A percentile compares a stretch with the other conserved stretches of the same genome.
Conservation (phyloP, 2,888 invertebrate genomes). For the Ditylenchus weischeri region DNA sequence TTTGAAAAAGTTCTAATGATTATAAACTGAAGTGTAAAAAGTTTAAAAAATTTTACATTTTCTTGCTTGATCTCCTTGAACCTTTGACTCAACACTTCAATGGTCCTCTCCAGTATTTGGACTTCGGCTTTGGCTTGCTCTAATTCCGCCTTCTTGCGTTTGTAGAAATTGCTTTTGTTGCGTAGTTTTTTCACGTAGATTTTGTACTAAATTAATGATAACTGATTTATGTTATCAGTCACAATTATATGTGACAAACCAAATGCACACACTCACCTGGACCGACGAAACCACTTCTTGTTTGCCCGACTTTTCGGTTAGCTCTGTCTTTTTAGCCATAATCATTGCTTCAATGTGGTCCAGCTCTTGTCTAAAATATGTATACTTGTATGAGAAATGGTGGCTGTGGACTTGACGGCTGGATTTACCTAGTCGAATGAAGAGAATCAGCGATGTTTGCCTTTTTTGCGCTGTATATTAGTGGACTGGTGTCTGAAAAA, state of each 20-base stretch:
- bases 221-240: neutral
- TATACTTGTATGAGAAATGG: too few species aligned
- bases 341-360: slow-evolving; percentile 62
- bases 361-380: slow-evolving; percentile 65
- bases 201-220: slow-evolving; percentile 68
- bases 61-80: slow-evolving; percentile 64
- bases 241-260: too few species aligned
- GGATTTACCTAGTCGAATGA: slow-evolving; percentile 56
- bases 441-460: slow-evolving; percentile 72
- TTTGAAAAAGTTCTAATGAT: too few species aligned
- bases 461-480: slow-evolving; percentile 73
- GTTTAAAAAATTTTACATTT: slow-evolving; percentile 61
- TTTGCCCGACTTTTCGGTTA: slow-evolving; percentile 32
- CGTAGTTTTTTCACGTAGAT: slow-evolving; percentile 77
- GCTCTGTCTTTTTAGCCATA: slow-evolving; percentile 30
- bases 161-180: slow-evolving; percentile 77
- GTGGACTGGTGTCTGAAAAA: slow-evolving; percentile 67
- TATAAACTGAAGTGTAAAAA: neutral
- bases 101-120: slow-evolving; percentile 73
- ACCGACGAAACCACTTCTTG: slow-evolving; percentile 41
- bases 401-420: neutral
- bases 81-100: slow-evolving; percentile 69
- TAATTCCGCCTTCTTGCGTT: slow-evolving; percentile 73
- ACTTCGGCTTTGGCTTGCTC: slow-evolving; percentile 74
- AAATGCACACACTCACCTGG: slow-evolving; percentile 25